A percentile compares a stretch with the other conserved stretches of the same genome.
Conservation (phyloP, 2,797 vertebrate species). For the Eulemur mongoz region DNA sequence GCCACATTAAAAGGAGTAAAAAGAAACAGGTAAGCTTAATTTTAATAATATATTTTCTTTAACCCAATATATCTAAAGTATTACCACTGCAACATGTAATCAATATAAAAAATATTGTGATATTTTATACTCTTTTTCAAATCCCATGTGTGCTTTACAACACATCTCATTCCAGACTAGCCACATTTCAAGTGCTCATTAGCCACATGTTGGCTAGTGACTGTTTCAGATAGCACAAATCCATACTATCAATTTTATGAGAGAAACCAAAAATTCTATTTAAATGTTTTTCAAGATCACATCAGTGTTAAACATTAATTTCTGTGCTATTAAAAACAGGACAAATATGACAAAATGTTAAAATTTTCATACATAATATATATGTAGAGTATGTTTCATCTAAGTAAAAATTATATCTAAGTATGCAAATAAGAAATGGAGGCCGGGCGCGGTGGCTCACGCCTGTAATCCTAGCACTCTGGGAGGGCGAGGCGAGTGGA, state of each 20-base stretch:
- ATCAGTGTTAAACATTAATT: neutral
- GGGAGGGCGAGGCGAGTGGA: too few species aligned
- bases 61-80: neutral
- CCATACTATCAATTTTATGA: neutral
- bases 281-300: slow-evolving; percentile 14
- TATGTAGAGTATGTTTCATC: neutral
- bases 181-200: slow-evolving; percentile 3
- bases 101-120: neutral
- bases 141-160: neutral
- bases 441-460: too few species aligned
- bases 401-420: slow-evolving; percentile 9
- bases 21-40: neutral
- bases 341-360: neutral
- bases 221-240: neutral
- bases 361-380: neutral
- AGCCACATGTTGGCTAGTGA: neutral
- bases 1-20: neutral
- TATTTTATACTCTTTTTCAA: neutral
- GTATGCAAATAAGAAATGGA: neutral
- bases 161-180: neutral
- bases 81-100: neutral
- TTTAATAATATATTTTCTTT: neutral
- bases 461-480: too few species aligned
- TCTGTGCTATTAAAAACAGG: neutral
- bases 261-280: neutral